A percentile compares a stretch with the other conserved stretches of the same genome.
Conservation (phyloP, 2,888 invertebrate species). For the Formica aserva region DNA sequence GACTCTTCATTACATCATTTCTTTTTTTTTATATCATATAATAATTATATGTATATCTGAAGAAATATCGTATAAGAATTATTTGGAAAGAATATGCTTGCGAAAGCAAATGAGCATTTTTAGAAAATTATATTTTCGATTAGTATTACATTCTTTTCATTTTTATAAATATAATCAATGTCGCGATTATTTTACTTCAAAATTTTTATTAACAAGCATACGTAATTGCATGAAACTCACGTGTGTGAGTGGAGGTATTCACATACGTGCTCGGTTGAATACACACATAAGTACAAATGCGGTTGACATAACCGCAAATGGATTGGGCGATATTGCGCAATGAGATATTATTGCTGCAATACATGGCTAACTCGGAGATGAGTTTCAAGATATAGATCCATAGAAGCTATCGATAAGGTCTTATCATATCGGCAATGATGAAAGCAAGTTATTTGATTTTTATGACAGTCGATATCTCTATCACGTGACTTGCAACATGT, state of each 20-base stretch:
- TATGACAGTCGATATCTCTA: slow-evolving; percentile 53
- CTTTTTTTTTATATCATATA: neutral
- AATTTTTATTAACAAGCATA: neutral
- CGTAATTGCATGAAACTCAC: neutral
- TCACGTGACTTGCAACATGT: slow-evolving; percentile 56
- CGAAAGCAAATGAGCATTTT: neutral
- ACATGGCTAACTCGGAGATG: slow-evolving; percentile 21
- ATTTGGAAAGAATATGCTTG: neutral
- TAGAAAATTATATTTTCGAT: neutral
- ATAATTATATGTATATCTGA: slow-evolving; percentile 30
- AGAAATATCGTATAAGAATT: neutral
- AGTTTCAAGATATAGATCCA: slow-evolving; percentile 50
- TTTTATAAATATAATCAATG: neutral
- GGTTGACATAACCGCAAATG: slow-evolving; percentile 27
- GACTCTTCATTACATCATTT: slow-evolving; percentile 16
- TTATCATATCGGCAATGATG: slow-evolving; percentile 44
- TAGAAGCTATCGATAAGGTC: slow-evolving; percentile 55
- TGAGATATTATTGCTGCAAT: slow-evolving; percentile 25
- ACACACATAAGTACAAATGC: neutral
- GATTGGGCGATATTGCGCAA: slow-evolving; percentile 28
- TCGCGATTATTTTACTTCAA: neutral
- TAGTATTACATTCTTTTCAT: neutral
- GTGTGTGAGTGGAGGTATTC: no score
- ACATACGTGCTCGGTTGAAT: neutral
- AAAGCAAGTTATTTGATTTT: slow-evolving; percentile 65